Conservation (phyloP, 2,888 invertebrate genomes). For the Pasiphila rectangulata region DNA sequence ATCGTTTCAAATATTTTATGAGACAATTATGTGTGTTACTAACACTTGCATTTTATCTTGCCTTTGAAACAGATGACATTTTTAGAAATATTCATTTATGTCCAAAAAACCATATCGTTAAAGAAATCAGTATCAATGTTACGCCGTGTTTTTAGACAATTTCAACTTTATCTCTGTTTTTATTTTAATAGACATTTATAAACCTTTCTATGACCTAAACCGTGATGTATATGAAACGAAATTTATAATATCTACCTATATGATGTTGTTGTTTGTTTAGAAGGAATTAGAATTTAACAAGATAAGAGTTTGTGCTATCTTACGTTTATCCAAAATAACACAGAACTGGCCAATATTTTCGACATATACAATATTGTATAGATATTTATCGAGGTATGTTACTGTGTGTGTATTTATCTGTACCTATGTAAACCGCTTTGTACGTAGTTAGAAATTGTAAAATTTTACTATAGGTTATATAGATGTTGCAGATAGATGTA, state of each 20-base stretch:
- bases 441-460: slow-evolving; percentile 65
- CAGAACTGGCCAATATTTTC: slow-evolving; percentile 52
- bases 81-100: slow-evolving; percentile 18
- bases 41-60: slow-evolving; percentile 17
- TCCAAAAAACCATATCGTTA: slow-evolving; percentile 19
- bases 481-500: slow-evolving; percentile 52
- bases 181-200: slow-evolving; percentile 11
- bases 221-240: slow-evolving; percentile 61
- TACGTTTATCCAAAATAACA: slow-evolving; percentile 43
- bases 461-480: slow-evolving; percentile 49
- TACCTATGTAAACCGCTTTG: slow-evolving; percentile 63
- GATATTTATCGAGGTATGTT: slow-evolving; percentile 42
- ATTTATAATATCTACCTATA: slow-evolving; percentile 43
- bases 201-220: slow-evolving; percentile 38
- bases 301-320: slow-evolving; percentile 48
- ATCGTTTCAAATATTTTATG: slow-evolving; percentile 18
- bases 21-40: slow-evolving; percentile 6
- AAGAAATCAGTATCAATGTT: slow-evolving; percentile 13
- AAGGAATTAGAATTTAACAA: slow-evolving; percentile 42
- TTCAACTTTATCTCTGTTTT: slow-evolving; percentile 1
- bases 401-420: slow-evolving; percentile 56
- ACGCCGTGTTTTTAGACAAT: slow-evolving; percentile 27
- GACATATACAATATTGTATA: slow-evolving; percentile 45
- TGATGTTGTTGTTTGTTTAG: slow-evolving; percentile 57
- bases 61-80: slow-evolving; percentile 15